Evolutionary conservation across 2,797 vertebrate genomes (phyloP), one percentile per base, ranked within the genome.

Genomic region (Acridotheres tristis): DNA sequence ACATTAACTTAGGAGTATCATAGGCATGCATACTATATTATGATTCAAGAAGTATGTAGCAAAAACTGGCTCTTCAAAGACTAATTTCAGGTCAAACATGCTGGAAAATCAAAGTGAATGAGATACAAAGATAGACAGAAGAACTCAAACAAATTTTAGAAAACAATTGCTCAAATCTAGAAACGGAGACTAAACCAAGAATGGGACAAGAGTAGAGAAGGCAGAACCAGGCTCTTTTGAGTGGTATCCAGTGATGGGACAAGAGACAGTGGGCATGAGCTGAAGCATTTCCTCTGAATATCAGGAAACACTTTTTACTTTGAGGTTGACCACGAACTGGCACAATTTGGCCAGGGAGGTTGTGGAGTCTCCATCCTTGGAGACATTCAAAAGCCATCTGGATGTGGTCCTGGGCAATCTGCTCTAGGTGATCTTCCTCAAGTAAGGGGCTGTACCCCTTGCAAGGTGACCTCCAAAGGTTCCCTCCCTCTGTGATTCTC

Each of bases 311-410:
- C 3, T 48, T 63, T 58, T 79, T 22, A 27, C 9, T 57, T 19
- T 36, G 14, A 69, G 4, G 3, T 2, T 29, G n/a, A 19, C 0
- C 1, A 36, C 62, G 8, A 2, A 26, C 15, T 27, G 19, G 5
- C n/a, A 40, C 25, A 23, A 7, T 16, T 7, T 62, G 7, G 14
- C 43, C 27, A n/a, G 29, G 8, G 16, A 88, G 2, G 8, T 11
- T 68, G 18, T 65, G 15, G 8, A 40, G 7, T 22, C 16, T 86
- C 36, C 15, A 11, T 55, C 9, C 27, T 40, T 55, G 14, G 9
- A n/a, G 38, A 74, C 11, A 9, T 62, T 27, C 12, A 72, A 29
- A 67, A 72, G 7, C 3, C 3, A 0, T 26, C 23, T 61, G 29
- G 16, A 13, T 22, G 4, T 16, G 9, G 2, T 42, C 20, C 16